A percentile compares a stretch with the other conserved stretches of the same genome.
These are phyloP conservation scores for Cyclopterus lumpus DNA, from an alignment of 2,797 vertebrate species.

Conservation along the genomic window DNA sequence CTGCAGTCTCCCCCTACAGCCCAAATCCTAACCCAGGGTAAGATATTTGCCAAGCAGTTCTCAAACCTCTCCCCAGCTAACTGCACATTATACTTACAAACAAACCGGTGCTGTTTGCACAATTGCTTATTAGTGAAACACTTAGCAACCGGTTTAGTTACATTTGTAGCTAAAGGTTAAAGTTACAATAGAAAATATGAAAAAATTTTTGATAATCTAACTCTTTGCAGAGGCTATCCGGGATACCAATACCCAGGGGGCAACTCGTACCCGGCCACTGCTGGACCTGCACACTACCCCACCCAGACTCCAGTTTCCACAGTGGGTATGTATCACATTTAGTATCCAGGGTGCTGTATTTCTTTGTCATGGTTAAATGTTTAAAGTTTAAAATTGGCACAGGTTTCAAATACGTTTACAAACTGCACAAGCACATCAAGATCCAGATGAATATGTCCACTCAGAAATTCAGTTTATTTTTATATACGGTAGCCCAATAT, in stretches of 20 bases:
- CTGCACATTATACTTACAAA: not conserved
- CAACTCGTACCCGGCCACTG: constrained; percentile 89
- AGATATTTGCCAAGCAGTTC: constrained; percentile 44
- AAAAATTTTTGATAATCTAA: constrained; percentile 4
- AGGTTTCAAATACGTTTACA: constrained; percentile 2
- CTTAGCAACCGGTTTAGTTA: not conserved
- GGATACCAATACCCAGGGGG: constrained; percentile 90
- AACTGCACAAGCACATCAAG: not conserved
- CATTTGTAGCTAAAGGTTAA: not conserved
- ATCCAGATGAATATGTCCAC: not conserved
- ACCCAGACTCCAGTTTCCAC: constrained; percentile 90
- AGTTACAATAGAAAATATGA: not conserved
- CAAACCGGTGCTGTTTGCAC: constrained; percentile 14
- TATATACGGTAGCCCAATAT: too few relatives aligned
- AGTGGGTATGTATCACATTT: constrained; percentile 87
- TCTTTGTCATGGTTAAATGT: not conserved
- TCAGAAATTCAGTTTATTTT: too few relatives aligned
- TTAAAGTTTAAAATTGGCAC: not conserved
- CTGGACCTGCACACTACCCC: constrained; percentile 89
- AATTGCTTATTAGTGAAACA: not conserved
- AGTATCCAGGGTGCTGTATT: constrained; percentile 21
- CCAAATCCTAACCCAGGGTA: constrained; percentile 92
- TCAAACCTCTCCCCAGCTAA: not conserved
- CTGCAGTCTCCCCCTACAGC: constrained; percentile 89
- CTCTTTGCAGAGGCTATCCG: constrained; percentile 86